These are phyloP conservation scores for Schizotus pectinicornis DNA, from an alignment of 2,888 invertebrate genomes.

Conservation along the genomic window DNA sequence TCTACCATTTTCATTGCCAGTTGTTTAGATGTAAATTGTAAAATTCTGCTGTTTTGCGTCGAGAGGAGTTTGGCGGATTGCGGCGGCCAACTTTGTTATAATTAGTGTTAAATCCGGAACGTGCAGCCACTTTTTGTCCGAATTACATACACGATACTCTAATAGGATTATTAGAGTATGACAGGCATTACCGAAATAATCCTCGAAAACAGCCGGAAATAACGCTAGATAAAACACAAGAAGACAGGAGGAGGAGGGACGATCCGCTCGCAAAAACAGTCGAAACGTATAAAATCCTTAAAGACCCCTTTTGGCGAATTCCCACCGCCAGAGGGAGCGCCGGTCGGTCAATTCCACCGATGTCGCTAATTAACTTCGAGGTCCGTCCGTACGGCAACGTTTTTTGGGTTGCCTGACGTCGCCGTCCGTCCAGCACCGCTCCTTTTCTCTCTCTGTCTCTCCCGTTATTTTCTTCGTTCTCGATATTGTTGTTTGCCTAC, in stretches of 20 bases:
- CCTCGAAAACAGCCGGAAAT: constrained; percentile 20
- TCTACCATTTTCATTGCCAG: too few relatives aligned
- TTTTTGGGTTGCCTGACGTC: constrained; percentile 6
- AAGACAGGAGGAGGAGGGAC: too few relatives aligned
- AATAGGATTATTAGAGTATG: constrained; percentile 30
- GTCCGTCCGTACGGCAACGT: too few relatives aligned
- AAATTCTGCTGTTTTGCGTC: too few relatives aligned
- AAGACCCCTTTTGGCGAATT: constrained; percentile 5
- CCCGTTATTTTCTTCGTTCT: too few relatives aligned
- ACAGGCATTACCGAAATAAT: constrained; percentile 24
- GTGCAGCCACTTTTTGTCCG: constrained; percentile 22
- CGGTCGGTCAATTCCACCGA: constrained; percentile 11
- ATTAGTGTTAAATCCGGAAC: neutral
- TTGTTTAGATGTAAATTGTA: too few relatives aligned
- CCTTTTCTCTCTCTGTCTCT: too few relatives aligned
- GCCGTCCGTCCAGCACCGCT: too few relatives aligned
- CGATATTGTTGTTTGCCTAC: constrained; percentile 15
- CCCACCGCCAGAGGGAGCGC: constrained; percentile 11
- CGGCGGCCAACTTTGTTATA: too few relatives aligned
- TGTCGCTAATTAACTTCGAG: neutral
- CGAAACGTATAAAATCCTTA: constrained; percentile 15
- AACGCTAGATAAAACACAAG: constrained; percentile 20
- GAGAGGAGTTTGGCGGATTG: neutral
- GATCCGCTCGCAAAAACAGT: constrained; percentile 16
- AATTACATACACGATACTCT: constrained; percentile 26